phyloP scores from a whole-genome alignment of 1,140 invertebrate genomes.

The Vanessa atalanta region DNA sequence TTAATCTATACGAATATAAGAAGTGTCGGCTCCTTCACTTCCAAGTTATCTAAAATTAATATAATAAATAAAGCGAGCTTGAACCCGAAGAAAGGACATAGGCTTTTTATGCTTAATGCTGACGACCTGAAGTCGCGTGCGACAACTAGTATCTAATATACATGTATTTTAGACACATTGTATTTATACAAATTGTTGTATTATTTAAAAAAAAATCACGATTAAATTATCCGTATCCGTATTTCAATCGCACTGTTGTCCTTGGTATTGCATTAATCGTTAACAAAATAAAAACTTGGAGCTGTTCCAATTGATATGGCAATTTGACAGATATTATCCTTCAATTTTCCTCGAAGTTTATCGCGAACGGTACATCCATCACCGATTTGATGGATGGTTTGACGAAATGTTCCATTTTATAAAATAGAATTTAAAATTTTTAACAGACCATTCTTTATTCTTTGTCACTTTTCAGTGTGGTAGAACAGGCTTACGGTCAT shows the following conservation, averaged over 20 bases:
- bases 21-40: too few relatives aligned
- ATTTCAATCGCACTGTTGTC: neutral
- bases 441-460: neutral
- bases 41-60: too few relatives aligned
- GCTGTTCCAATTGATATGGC: conserved; percentile 1
- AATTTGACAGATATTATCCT: conserved; percentile 11
- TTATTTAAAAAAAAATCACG: too few relatives aligned
- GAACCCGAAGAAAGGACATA: too few relatives aligned
- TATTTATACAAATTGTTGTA: too few relatives aligned
- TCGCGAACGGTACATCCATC: conserved; percentile 2
- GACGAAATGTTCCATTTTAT: neutral
- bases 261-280: neutral
- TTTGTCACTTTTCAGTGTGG: neutral
- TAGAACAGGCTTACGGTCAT: neutral
- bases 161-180: too few relatives aligned
- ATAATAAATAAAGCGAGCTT: too few relatives aligned
- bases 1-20: too few relatives aligned
- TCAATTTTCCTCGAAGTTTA: conserved; percentile 2
- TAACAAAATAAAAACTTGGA: neutral
- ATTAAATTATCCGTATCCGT: too few relatives aligned
- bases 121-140: too few relatives aligned
- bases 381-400: neutral
- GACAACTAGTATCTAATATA: too few relatives aligned
- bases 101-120: too few relatives aligned
- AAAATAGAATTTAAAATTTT: neutral